A percentile compares a stretch with the other conserved stretches of the same genome.
These are phyloP conservation scores for Zophobas atratus DNA, from an alignment of 1,140 invertebrate species.

Conservation along the genomic window DNA sequence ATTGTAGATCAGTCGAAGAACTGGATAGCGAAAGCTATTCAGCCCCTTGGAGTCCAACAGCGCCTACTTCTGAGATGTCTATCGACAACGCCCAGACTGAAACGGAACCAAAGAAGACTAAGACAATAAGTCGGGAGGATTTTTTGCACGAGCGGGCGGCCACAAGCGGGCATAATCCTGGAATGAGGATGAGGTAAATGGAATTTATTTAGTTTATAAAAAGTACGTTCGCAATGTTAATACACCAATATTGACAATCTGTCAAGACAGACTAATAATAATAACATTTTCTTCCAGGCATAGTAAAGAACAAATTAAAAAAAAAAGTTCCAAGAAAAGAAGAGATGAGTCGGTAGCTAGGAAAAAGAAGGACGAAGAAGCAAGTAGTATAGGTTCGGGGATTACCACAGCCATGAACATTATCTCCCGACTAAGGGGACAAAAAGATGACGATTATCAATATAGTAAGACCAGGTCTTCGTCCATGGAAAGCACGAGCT, in stretches of 20 bases:
- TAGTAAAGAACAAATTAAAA: slow-evolving; percentile 65
- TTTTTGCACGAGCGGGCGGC: slow-evolving; percentile 81
- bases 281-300: slow-evolving; percentile 58
- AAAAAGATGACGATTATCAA: slow-evolving; percentile 60
- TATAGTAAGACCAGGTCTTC: slow-evolving; percentile 61
- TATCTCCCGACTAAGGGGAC: slow-evolving; percentile 68
- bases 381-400: slow-evolving; percentile 62
- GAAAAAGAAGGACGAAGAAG: slow-evolving; percentile 66
- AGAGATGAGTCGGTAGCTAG: slow-evolving; percentile 65
- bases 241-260: background rate
- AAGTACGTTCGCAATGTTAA: too few relatives aligned
- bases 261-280: slow-evolving; percentile 24
- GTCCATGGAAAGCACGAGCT: slow-evolving; percentile 64
- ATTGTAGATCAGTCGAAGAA: slow-evolving; percentile 61
- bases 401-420: slow-evolving; percentile 70
- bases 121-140: slow-evolving; percentile 75
- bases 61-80: slow-evolving; percentile 59
- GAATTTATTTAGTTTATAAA: background rate
- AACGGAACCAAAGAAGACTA: slow-evolving; percentile 70
- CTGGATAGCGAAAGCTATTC: slow-evolving; percentile 64
- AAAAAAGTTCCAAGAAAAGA: slow-evolving; percentile 66
- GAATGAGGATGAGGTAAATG: slow-evolving; percentile 68
- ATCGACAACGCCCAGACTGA: slow-evolving; percentile 60
- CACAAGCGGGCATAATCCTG: slow-evolving; percentile 74
- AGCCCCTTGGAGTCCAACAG: slow-evolving; percentile 62